Percentiles rank a stretch among this genome's conserved stretches.
Evolutionary conservation across 2,113 vertebrate genomes (phyloP).

Genomic region (Myotis lucifugus): DNA sequence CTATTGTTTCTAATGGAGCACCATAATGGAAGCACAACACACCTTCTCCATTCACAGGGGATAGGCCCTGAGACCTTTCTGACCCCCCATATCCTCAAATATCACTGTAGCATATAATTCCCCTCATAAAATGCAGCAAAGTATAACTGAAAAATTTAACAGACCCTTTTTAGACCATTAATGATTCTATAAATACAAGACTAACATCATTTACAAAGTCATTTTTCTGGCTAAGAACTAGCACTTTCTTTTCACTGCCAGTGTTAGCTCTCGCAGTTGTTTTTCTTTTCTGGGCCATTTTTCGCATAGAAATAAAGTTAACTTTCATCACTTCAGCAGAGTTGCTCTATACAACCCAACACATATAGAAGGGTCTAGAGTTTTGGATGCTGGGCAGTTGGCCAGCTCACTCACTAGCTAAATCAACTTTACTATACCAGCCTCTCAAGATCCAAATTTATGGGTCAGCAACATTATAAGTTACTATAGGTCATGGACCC

Average conservation of each 20-base stretch:
- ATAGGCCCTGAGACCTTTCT: slow-evolving; percentile 39
- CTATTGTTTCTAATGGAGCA: slow-evolving; percentile 13
- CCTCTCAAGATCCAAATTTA: slow-evolving; percentile 14
- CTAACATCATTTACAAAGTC: slow-evolving; percentile 64
- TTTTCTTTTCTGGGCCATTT: slow-evolving; percentile 52
- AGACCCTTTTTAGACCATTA: slow-evolving; percentile 68
- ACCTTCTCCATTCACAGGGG: slow-evolving; percentile 35
- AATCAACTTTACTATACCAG: not conserved
- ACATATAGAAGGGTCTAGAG: not conserved
- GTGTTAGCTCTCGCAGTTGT: slow-evolving; percentile 29
- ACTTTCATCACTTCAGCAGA: not conserved
- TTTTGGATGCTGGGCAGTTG: not conserved
- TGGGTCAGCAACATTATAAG: not conserved
- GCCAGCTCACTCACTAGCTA: not conserved
- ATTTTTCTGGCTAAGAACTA: slow-evolving; percentile 58
- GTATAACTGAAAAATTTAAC: slow-evolving; percentile 71
- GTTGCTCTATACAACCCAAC: not conserved
- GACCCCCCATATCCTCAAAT: slow-evolving; percentile 42
- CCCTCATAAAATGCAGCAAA: slow-evolving; percentile 61
- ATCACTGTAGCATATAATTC: slow-evolving; percentile 68
- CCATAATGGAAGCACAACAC: not conserved
- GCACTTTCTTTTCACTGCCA: slow-evolving; percentile 59
- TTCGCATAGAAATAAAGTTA: slow-evolving; percentile 55
- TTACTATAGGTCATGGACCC: not conserved
- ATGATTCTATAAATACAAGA: slow-evolving; percentile 73